Base-by-base conservation (phyloP, 1,140 invertebrate species). In the Contarinia nasturtii region DNA sequence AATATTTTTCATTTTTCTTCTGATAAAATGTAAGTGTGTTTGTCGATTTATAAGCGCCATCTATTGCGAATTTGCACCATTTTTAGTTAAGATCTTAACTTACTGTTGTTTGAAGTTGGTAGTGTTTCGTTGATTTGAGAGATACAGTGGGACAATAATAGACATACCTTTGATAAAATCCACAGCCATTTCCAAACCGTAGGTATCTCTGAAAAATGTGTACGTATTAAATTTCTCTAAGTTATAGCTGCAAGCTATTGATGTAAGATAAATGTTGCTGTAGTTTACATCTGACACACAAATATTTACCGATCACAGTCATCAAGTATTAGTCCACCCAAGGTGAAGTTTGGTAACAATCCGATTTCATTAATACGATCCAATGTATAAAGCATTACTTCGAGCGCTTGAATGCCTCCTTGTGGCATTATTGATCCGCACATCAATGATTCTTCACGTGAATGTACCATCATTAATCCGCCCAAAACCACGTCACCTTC, bases 381-480 rank as follows among this genome's bases (percentile, higher is more conserved):
- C 52, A 95, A 57, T 0, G 90, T 93, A 59, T 83, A 94, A 5
- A 95, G 67, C 89, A 94, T 94, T 0, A 82, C 82, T 60, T 95
- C 90, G 46, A 93, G 60, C 0, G 90, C 87, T 58, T 96, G 83
- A 2, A 86, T 75, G 7, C 91, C 89, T 1, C 90, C 91, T 61
- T 95, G 89, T 0, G 88, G 86, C 90, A 94, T 94, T 8, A 95
- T 80, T 0, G 82, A 85, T 0, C 90, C 91, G 58, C 90, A 93
- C 4, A 77, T 85, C 47, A 79, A 74, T 20, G 67, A 67, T 53
- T 86, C 81, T 57, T 90, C 83, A n/a, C 90, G 67, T 52, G 90
- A 86, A 67, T 95, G 91, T 0, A 91, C 84, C 90, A 94, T 94
- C 84, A 94, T 92, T 7, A 95, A 68, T 0, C 88, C 90, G 7